These are phyloP conservation scores for Apotomis turbidana DNA, from an alignment of 2,888 invertebrate genomes.

Conservation along the genomic window DNA sequence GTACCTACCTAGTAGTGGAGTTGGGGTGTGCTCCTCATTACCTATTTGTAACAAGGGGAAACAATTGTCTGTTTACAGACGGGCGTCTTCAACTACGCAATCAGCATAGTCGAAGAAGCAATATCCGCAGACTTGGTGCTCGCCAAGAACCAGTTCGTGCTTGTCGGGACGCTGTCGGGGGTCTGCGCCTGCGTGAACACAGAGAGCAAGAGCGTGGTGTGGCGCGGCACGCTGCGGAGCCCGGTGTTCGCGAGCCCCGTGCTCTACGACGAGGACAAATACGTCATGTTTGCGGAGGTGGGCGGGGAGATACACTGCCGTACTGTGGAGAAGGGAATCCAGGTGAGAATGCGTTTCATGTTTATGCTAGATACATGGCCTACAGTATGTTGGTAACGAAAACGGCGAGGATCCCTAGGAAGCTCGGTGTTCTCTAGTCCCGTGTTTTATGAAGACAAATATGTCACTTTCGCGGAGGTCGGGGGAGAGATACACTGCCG, in stretches of 20 bases:
- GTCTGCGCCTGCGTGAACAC: conserved; percentile 81
- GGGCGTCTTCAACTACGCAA: conserved; percentile 68
- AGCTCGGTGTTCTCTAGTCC: neutral
- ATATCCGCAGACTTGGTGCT: conserved; percentile 78
- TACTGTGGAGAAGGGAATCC: conserved; percentile 75
- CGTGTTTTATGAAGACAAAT: neutral
- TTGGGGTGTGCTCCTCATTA: too few relatives aligned
- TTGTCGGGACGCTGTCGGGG: conserved; percentile 85
- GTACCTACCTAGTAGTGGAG: too few relatives aligned
- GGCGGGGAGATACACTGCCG: conserved; percentile 83
- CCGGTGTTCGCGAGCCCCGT: conserved; percentile 87
- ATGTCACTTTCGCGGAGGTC: conserved; percentile 47
- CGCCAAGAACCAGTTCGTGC: conserved; percentile 68
- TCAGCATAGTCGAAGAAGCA: conserved; percentile 69
- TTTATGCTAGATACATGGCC: neutral
- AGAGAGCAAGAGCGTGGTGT: conserved; percentile 79
- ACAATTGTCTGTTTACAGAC: conserved; percentile 61
- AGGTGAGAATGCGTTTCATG: conserved; percentile 59
- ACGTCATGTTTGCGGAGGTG: conserved; percentile 83
- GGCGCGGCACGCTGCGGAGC: conserved; percentile 83
- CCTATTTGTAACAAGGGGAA: too few relatives aligned
- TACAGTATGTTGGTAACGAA: neutral
- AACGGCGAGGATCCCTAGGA: neutral
- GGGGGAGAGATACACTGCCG: conserved; percentile 46
- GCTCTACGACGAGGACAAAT: conserved; percentile 80